phyloP scores from a whole-genome alignment of 2,888 invertebrate genomes.

The Axea sp. region DNA sequence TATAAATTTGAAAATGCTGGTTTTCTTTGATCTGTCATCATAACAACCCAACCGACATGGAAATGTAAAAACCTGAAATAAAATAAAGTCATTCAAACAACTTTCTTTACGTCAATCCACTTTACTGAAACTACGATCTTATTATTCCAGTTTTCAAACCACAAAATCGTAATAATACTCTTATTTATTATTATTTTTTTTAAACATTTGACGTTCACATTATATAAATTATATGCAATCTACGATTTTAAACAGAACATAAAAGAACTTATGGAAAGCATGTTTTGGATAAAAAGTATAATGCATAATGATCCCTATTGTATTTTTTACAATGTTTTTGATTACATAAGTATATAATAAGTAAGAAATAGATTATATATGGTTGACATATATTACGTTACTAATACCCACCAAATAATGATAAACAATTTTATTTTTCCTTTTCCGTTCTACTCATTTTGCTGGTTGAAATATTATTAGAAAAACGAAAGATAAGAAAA shows the following conservation, averaged over 20 bases:
- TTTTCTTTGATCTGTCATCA: too few relatives aligned
- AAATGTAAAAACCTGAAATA: slow-evolving; percentile 1
- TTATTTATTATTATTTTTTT: too few relatives aligned
- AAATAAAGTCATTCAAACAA: not conserved
- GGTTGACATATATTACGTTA: slow-evolving; percentile 20
- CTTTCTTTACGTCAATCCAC: slow-evolving; percentile 1
- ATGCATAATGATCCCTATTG: slow-evolving; percentile 32
- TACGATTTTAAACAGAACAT: not conserved
- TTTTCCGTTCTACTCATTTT: slow-evolving; percentile 4
- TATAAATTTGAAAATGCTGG: too few relatives aligned
- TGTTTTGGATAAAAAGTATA: slow-evolving; percentile 17
- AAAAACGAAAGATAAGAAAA: too few relatives aligned
- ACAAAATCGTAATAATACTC: slow-evolving; percentile 8
- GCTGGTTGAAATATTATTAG: too few relatives aligned
- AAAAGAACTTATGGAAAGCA: slow-evolving; percentile 16
- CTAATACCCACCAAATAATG: slow-evolving; percentile 7
- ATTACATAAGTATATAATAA: slow-evolving; percentile 13
- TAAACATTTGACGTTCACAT: slow-evolving; percentile 18
- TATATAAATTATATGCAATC: slow-evolving; percentile 11
- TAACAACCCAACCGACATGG: not conserved
- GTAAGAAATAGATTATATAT: slow-evolving; percentile 9
- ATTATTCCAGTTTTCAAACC: slow-evolving; percentile 9
- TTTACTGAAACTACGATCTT: slow-evolving; percentile 2
- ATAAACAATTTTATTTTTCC: slow-evolving; percentile 3
- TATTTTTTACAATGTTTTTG: slow-evolving; percentile 7